These are phyloP conservation scores for Penaeus indicus DNA, from an alignment of 1,140 invertebrate genomes.

Conservation along the genomic window DNA sequence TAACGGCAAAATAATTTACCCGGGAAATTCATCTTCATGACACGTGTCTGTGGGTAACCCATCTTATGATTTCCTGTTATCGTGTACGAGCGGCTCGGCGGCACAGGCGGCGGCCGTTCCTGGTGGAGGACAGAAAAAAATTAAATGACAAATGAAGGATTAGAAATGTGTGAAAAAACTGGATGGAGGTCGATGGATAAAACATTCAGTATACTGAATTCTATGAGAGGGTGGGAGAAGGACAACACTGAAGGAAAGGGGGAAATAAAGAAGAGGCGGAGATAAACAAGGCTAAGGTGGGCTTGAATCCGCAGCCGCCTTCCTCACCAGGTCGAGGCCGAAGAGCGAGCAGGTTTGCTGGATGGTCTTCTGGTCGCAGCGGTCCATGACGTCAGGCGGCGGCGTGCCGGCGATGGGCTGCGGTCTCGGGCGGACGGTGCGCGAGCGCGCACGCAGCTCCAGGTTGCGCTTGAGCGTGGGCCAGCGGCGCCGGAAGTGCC, in stretches of 20 bases:
- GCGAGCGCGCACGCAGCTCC: constrained; percentile 57
- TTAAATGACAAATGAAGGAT: too few relatives aligned
- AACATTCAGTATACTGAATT: too few relatives aligned
- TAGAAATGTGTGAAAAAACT: too few relatives aligned
- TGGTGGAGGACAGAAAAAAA: constrained; percentile 68
- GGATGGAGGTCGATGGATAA: too few relatives aligned
- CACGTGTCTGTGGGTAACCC: constrained; percentile 89
- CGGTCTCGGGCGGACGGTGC: constrained; percentile 73
- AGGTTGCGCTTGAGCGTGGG: constrained; percentile 74
- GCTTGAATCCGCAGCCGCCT: not conserved
- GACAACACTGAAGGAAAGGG: too few relatives aligned
- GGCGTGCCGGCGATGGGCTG: constrained; percentile 86
- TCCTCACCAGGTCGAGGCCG: constrained; percentile 85
- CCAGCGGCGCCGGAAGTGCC: constrained; percentile 80
- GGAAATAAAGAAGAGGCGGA: too few relatives aligned
- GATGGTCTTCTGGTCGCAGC: constrained; percentile 87
- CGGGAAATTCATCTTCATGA: constrained; percentile 91
- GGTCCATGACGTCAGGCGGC: constrained; percentile 73
- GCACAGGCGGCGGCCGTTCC: constrained; percentile 91
- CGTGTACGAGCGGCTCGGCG: constrained; percentile 89
- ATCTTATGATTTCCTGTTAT: constrained; percentile 92
- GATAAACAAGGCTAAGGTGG: too few relatives aligned
- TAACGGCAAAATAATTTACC: constrained; percentile 71
- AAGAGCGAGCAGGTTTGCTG: constrained; percentile 91
- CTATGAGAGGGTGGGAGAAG: too few relatives aligned